phyloP scores from a whole-genome alignment of 2,797 vertebrate species.

The Sternarchorhynchus goeldii region DNA sequence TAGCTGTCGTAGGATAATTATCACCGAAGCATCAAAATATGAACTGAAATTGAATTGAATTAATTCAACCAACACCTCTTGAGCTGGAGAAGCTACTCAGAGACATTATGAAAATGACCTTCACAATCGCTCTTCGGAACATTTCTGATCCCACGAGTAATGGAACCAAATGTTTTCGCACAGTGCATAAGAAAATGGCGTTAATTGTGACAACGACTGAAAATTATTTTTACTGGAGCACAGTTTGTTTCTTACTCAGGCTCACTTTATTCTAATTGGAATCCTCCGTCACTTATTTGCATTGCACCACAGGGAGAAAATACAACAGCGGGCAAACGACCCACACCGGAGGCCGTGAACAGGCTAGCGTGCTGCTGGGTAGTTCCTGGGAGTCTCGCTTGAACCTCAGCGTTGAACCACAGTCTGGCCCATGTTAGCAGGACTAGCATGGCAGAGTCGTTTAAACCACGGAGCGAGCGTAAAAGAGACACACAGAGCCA shows the following conservation, averaged over 20 bases:
- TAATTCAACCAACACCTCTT: background rate
- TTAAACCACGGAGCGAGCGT: constrained; percentile 33
- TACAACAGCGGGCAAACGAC: constrained; percentile 69
- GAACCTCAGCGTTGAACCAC: constrained; percentile 70
- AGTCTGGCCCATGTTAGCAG: constrained; percentile 52
- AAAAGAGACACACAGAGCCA: constrained; percentile 9
- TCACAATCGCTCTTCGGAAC: too few species aligned
- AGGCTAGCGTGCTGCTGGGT: constrained; percentile 77
- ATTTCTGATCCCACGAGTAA: too few species aligned
- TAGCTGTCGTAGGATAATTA: background rate
- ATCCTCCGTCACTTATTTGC: constrained; percentile 74
- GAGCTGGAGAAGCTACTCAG: background rate
- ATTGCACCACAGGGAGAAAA: constrained; percentile 73
- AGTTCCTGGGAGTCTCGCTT: constrained; percentile 76
- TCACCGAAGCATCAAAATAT: background rate
- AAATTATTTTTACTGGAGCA: background rate
- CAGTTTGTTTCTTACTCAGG: constrained; percentile 54
- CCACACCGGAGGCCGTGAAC: constrained; percentile 65
- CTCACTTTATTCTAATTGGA: constrained; percentile 31
- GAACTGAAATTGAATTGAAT: too few species aligned
- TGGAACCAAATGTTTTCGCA: too few species aligned
- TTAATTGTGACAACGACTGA: background rate
- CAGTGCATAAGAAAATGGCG: too few species aligned
- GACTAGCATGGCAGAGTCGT: constrained; percentile 10
- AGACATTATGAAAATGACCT: background rate